These are phyloP conservation scores for Tetranychus truncatus DNA, from an alignment of 2,888 invertebrate genomes.

Conservation along the genomic window DNA sequence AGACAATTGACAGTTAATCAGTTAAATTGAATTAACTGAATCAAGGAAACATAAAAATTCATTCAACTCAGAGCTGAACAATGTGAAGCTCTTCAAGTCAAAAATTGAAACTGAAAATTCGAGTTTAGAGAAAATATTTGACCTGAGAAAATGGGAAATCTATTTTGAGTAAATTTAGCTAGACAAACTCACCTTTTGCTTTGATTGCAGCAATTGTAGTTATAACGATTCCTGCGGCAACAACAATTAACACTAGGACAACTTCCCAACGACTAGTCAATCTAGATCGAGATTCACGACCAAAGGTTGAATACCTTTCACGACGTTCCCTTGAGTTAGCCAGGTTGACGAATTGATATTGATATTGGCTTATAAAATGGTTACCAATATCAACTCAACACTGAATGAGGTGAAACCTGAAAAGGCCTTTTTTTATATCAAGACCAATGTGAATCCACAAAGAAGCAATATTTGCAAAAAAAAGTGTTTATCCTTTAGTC, in stretches of 20 bases:
- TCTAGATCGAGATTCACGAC: not conserved
- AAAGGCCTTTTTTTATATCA: too few relatives aligned
- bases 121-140: not conserved
- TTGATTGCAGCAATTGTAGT: slow-evolving; percentile 22
- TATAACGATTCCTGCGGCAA: slow-evolving; percentile 20
- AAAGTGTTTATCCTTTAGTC: too few relatives aligned
- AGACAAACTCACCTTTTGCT: slow-evolving; percentile 20
- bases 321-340: slow-evolving; percentile 10
- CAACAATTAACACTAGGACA: slow-evolving; percentile 19
- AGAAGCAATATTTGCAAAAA: too few relatives aligned
- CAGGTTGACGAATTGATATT: slow-evolving; percentile 5
- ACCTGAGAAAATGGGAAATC: not conserved
- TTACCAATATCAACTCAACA: not conserved
- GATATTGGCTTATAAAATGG: not conserved
- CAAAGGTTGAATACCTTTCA: slow-evolving; percentile 13
- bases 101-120: not conserved
- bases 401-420: not conserved
- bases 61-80: too few relatives aligned
- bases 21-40: too few relatives aligned
- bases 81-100: not conserved
- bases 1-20: not conserved
- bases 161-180: not conserved
- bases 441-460: too few relatives aligned
- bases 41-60: too few relatives aligned
- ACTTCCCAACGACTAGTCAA: slow-evolving; percentile 21